Evolutionary conservation across 1,140 invertebrate species (phyloP), one percentile per base, ranked within the genome.

Genomic region (Tetramorium parvispinum): DNA sequence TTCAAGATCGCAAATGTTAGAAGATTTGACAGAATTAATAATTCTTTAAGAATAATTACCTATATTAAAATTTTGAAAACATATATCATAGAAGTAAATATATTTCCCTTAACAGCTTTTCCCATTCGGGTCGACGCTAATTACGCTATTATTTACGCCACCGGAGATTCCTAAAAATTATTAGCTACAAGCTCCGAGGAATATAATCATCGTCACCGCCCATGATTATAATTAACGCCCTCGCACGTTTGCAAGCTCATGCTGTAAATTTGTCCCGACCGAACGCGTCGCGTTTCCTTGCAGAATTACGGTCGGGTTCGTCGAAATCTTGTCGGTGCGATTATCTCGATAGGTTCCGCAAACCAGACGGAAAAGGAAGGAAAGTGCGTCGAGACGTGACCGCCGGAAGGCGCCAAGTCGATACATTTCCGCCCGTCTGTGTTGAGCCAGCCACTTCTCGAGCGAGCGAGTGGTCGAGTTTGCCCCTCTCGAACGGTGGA

Each of bases 371-470:
- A 87, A 89, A 79, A 81, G 77, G 70, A 87, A 92, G 91, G 86
- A 93, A 91, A 89, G 91, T 85, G 91, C 92, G 92, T 73, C 91
- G 91, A 92, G 85, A 90, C 92, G 92, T 92, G 92, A 92, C 92
- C 89, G 68, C 76, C 93, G 93, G 92, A 93, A 92, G 91, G 87
- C 90, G 89, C 83, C 90, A 87, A 77, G 87, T 91, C 89, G 92
- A 92, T 92, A 92, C 92, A 91, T 92, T 93, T 93, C 92, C 93
- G 92, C 86, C 87, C 79, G 90, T 78, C 82, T 55, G 65, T 79
- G 87, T 87, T 81, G 88, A 68, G 71, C 53, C 86, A 82, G 85
- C 86, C 85, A 89, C 88, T 89, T 89, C 43, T 68, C 77, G 63
- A 81, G 46, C 18, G 40, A 27, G 63, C 82, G 85, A 79, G 87